Evolutionary conservation across 2,113 vertebrate species (phyloP).

Genomic region (Mastomys natalensis): DNA sequence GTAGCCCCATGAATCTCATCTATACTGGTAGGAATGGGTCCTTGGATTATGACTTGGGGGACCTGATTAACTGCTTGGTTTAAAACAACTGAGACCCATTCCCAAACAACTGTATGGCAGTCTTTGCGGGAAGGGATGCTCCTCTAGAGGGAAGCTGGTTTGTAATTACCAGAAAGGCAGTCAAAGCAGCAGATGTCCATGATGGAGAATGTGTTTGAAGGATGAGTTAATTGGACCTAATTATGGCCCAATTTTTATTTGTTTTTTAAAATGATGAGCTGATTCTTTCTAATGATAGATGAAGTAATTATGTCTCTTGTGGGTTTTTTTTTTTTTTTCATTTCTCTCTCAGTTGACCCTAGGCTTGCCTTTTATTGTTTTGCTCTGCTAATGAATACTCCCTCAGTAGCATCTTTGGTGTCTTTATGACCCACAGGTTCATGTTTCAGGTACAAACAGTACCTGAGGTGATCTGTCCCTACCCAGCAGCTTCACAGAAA

Average conservation of each 20-base stretch:
- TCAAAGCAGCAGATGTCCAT: conserved; percentile 76
- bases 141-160: conserved; percentile 31
- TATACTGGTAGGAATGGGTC: not conserved
- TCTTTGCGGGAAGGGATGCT: not conserved
- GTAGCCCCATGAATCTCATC: not conserved
- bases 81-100: not conserved
- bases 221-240: conserved; percentile 75
- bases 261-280: conserved; percentile 57
- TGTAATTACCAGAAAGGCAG: conserved; percentile 69
- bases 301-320: conserved; percentile 44
- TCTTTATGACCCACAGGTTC: not conserved
- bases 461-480: not conserved
- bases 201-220: conserved; percentile 63
- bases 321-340: not conserved
- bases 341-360: not conserved
- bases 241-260: conserved; percentile 76
- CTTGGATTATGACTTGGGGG: not conserved
- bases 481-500: not conserved
- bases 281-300: conserved; percentile 66
- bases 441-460: not conserved
- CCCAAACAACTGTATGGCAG: not conserved
- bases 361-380: conserved; percentile 1
- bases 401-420: no score
- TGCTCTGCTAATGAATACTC: not conserved
- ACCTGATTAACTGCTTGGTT: not conserved